A percentile compares a stretch with the other conserved stretches of the same genome.
Conservation (phyloP, 1,140 invertebrate genomes). For the Drosophila kepulauana region DNA sequence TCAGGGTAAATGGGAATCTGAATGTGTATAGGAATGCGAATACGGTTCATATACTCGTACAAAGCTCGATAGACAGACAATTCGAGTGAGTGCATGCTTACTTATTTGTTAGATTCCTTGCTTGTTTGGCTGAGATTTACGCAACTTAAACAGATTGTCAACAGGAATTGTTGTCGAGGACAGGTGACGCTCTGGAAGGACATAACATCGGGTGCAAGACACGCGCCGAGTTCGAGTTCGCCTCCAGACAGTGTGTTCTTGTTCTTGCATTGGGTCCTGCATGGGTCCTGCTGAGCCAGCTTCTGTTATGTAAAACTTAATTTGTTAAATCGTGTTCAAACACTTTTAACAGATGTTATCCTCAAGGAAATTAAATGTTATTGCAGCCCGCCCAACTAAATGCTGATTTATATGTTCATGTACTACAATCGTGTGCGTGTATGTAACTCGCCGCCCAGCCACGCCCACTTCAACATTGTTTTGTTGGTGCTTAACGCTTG, state of each 20-base stretch:
- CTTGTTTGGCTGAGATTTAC: conserved; percentile 68
- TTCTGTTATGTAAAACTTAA: conserved; percentile 53
- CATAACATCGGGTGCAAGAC: conserved; percentile 23
- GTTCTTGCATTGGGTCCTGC: conserved; percentile 15
- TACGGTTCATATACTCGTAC: conserved; percentile 7
- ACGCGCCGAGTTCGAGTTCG: conserved; percentile 50
- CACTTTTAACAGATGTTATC: conserved; percentile 76
- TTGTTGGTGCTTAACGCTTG: conserved; percentile 16
- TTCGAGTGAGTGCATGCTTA: conserved; percentile 37
- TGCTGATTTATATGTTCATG: conserved; percentile 31
- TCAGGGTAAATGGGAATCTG: conserved; percentile 26
- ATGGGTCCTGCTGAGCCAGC: not conserved
- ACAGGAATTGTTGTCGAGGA: conserved; percentile 45
- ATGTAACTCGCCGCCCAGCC: not conserved
- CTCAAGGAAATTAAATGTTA: conserved; percentile 69
- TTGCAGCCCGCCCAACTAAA: conserved; percentile 28
- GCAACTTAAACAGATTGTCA: conserved; percentile 74
- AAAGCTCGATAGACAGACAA: conserved; percentile 60
- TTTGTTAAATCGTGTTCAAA: conserved; percentile 71
- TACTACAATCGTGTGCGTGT: not conserved
- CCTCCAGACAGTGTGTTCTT: conserved; percentile 23
- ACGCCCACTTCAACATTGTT: conserved; percentile 10
- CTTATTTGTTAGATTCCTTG: conserved; percentile 23
- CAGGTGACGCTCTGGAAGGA: conserved; percentile 21
- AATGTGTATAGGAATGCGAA: conserved; percentile 17